phyloP scores from a whole-genome alignment of 2,888 invertebrate genomes.

The Amphiduros pacificus region DNA sequence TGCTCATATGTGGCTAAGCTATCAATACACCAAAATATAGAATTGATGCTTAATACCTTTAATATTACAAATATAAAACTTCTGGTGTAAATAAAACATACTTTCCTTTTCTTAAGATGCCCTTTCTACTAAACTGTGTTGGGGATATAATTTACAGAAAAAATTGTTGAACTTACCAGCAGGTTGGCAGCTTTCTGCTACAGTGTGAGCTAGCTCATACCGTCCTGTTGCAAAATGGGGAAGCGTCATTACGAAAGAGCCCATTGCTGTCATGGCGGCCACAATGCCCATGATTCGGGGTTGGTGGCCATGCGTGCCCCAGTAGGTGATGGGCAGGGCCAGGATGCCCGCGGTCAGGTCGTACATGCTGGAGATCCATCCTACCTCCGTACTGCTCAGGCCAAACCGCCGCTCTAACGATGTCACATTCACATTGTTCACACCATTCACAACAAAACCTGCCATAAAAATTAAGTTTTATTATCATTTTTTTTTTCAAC shows the following conservation, averaged over 20 bases:
- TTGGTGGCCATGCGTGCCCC: conserved; percentile 41
- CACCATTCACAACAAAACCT: conserved; percentile 56
- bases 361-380: conserved; percentile 50
- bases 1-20: too few species aligned
- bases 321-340: conserved; percentile 34
- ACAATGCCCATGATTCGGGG: conserved; percentile 72
- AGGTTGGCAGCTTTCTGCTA: conserved; percentile 10
- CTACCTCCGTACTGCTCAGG: conserved; percentile 46
- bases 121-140: too few species aligned
- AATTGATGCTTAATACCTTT: too few species aligned
- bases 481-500: too few species aligned
- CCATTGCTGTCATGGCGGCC: conserved; percentile 70
- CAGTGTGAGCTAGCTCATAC: conserved; percentile 61
- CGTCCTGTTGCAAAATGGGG: conserved; percentile 78
- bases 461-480: too few species aligned
- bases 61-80: too few species aligned
- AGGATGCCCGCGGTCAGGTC: conserved; percentile 50
- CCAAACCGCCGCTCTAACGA: conserved; percentile 48
- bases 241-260: conserved; percentile 74
- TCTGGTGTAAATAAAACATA: too few species aligned
- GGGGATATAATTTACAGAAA: too few species aligned
- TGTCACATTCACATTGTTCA: conserved; percentile 53
- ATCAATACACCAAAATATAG: too few species aligned
- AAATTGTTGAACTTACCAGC: too few species aligned
- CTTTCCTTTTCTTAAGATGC: too few species aligned